Evolutionary conservation across 2,113 vertebrate genomes (phyloP).

Genomic region (Hepsetus odoe): DNA sequence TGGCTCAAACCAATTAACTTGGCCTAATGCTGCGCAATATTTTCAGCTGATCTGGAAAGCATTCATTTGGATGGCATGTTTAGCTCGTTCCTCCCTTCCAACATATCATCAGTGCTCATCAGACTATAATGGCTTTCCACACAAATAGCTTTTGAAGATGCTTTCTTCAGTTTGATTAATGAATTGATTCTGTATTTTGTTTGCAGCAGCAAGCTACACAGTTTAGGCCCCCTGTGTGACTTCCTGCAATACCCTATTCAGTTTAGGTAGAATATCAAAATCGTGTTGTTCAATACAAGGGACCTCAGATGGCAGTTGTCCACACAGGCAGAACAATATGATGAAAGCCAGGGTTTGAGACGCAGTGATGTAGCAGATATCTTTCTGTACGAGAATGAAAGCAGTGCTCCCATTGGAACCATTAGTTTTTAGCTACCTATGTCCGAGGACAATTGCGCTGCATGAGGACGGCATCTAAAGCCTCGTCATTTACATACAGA

Average conservation of each 20-base stretch:
- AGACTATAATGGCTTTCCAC: slow-evolving; percentile 28
- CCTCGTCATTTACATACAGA: slow-evolving; percentile 36
- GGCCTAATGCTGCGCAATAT: slow-evolving; percentile 1
- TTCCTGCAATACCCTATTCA: slow-evolving; percentile 25
- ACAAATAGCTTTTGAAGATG: slow-evolving; percentile 39
- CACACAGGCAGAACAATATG: slow-evolving; percentile 32
- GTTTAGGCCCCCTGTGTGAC: slow-evolving; percentile 26
- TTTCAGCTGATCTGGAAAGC: slow-evolving; percentile 23
- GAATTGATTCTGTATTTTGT: slow-evolving; percentile 50
- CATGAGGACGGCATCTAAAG: slow-evolving; percentile 22
- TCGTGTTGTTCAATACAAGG: slow-evolving; percentile 41
- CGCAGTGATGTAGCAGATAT: not conserved
- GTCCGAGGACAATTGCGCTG: slow-evolving; percentile 4
- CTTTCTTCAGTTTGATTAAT: slow-evolving; percentile 48
- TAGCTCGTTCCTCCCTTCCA: slow-evolving; percentile 11
- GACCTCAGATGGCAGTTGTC: slow-evolving; percentile 25
- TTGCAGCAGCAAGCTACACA: slow-evolving; percentile 26
- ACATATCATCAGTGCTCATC: slow-evolving; percentile 19
- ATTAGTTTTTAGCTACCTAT: slow-evolving; percentile 9
- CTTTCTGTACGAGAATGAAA: slow-evolving; percentile 29
- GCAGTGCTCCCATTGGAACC: not conserved
- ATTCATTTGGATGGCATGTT: slow-evolving; percentile 26
- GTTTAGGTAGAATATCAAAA: slow-evolving; percentile 36
- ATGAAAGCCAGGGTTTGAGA: slow-evolving; percentile 21
- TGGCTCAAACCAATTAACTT: not conserved